Base-by-base conservation (phyloP, 2,113 vertebrate species). In the Zapus hudsonius region DNA sequence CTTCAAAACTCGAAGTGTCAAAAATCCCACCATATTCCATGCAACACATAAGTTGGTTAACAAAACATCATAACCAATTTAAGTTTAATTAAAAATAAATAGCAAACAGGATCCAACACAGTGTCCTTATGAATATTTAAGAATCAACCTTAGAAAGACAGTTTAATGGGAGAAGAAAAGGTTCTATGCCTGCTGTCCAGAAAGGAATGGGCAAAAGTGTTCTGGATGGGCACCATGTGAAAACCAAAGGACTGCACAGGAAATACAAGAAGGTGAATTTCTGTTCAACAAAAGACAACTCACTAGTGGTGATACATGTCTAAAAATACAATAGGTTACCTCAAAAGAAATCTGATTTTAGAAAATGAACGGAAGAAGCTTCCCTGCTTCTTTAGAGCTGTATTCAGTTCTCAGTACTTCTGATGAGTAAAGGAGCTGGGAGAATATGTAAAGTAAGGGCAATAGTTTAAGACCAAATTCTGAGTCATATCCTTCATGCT, bases 391-490 rank as follows among this genome's bases (percentile, higher is more conserved):
- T 91, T 81, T 70, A 89, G 42, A 82, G 74, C 38, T 61, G 20
- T 67, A 80, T 79, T 92, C 31, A 73, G 84, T n/a, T 92, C 40
- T 83, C 40, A 80, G 61, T 84, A 92, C 67, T 89, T 93, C 40
- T 78, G 57, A 95, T 81, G 67, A 95, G 82, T 86, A 70, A 91
- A 87, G 23, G 29, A 96, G 29, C 31, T 61, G 8, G 40, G 52
- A 93, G 63, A 83, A 81, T 87, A 92, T 87, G 67, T 94, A 89
- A 87, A 95, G 36, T 87, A 91, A 73, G 55, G 83, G 81, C 44
- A 95, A 89, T 91, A 89, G 73, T 95, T 96, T 93, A 93, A 94
- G 93, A 94, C 6, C 42, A 91, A 89, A 93, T 92, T 91, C 83
- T 89, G 93, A 97, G 69, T 87, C 61, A 84, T 59, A 87, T 83